Percentiles rank a stretch among this genome's conserved stretches.
phyloP scores from a whole-genome alignment of 2,113 vertebrate genomes.

The Felis chaus region DNA sequence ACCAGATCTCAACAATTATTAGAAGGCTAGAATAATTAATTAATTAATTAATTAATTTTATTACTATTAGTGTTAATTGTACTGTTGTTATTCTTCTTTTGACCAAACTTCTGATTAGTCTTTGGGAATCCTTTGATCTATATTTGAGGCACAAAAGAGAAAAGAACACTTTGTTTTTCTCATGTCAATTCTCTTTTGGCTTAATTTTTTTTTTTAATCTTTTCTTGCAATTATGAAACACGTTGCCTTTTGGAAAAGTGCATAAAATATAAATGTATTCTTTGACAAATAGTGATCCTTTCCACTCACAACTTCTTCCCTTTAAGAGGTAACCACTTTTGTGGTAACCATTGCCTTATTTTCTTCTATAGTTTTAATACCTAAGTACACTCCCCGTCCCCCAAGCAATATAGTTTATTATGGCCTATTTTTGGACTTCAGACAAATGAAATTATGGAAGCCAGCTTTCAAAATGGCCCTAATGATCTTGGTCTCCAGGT shows the following conservation, averaged over 20 bases:
- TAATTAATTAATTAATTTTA: not conserved
- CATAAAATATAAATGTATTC: not conserved
- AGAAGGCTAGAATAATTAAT: slow-evolving; percentile 1
- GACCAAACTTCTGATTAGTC: not conserved
- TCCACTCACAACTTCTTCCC: not conserved
- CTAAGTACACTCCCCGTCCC: not conserved
- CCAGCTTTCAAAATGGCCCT: not conserved
- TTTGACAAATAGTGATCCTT: not conserved
- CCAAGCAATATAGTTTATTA: not conserved
- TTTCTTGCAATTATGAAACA: not conserved
- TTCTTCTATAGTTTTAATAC: not conserved
- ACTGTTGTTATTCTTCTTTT: not conserved
- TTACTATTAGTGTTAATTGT: not conserved
- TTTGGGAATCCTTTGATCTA: not conserved
- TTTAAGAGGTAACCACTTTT: not conserved
- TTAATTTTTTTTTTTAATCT: not conserved
- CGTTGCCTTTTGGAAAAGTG: not conserved
- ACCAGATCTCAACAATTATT: not conserved
- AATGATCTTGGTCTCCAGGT: not conserved
- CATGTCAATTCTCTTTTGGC: not conserved
- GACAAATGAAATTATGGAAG: not conserved
- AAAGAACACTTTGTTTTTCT: not conserved
- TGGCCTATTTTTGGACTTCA: not conserved
- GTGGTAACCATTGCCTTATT: not conserved
- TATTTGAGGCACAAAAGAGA: not conserved